phyloP scores from a whole-genome alignment of 1,140 invertebrate genomes.

The Pollicipes pollicipes region DNA sequence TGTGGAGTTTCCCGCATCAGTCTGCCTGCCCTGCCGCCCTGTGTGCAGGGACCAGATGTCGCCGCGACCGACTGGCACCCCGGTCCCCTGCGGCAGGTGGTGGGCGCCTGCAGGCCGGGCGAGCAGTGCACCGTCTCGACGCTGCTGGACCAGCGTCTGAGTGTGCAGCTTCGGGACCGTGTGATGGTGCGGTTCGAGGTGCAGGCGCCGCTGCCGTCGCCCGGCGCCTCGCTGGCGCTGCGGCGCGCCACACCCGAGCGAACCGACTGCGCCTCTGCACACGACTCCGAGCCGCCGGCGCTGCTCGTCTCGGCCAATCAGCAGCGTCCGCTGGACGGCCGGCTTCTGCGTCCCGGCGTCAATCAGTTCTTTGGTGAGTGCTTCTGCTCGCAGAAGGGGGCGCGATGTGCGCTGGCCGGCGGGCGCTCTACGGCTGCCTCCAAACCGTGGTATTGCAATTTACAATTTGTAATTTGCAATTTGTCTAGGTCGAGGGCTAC shows the following conservation, averaged over 20 bases:
- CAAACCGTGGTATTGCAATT: no score
- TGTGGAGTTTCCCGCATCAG: no score
- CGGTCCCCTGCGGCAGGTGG: no score
- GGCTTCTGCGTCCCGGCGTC: not conserved
- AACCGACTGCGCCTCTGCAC: not conserved
- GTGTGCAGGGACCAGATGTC: no score
- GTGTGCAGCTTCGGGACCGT: not conserved
- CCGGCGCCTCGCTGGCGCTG: slow-evolving; percentile 19
- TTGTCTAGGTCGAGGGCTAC: no score
- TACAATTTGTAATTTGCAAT: no score
- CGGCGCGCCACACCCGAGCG: no score
- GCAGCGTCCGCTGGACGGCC: not conserved
- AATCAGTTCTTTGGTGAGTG: not conserved
- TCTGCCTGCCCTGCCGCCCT: no score
- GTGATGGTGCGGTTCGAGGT: slow-evolving; percentile 6
- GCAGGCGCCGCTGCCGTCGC: slow-evolving; percentile 7
- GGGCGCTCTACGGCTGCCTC: no score
- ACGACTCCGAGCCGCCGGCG: not conserved
- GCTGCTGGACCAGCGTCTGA: not conserved
- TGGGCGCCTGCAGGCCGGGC: not conserved
- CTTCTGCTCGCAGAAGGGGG: no score
- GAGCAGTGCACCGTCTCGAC: not conserved
- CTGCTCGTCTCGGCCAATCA: not conserved
- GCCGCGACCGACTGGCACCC: no score
- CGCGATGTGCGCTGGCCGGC: no score